Evolutionary conservation across 1,140 invertebrate genomes (phyloP), one percentile per base, ranked within the genome.

Genomic region (Meloidogyne chitwoodi): DNA sequence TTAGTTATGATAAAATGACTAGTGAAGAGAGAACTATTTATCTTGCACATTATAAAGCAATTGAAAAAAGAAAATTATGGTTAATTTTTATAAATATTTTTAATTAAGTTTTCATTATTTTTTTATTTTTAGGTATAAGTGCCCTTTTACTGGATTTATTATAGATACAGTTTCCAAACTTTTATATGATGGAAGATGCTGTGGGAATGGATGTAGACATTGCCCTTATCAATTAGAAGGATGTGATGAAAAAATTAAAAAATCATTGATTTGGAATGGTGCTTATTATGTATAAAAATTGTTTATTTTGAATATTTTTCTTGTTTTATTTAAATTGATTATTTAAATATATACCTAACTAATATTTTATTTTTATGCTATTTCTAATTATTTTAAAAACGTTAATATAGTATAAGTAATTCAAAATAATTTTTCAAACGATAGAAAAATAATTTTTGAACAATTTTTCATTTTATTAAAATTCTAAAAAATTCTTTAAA

Each of bases 121-220:
- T 38, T 38, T 10, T 14, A 56, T 56, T 56, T 56, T n/a, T n/a
- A 56, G 48, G 22, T 78, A 78, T 38, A 24, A 80, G 44, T 78
- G 78, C 78, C 76, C 76, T 27, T 31, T 56, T 16, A 78, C 76
- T 22, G 67, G 44, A 5, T n/a, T 66, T 26, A 48, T 31, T 24
- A 16, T 56, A 22, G 79, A 83, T 62, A 86, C 85, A 11, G 79
- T 87, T 61, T 78, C 78, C 1, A 78, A 84, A 71, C 75, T 85
- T 34, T 67, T 86, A 26, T 68, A 78, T 61, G 74, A 81, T 67
- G 84, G 79, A 14, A 77, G 85, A 73, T 86, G 85, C 56, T 86
- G 85, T 75, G 85, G 85, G 19, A 79, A 79, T 62, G 85, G 85
- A 26, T 86, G 85, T 72, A 70, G 85, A 64, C 85, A 86, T 75